Conservation (phyloP, 2,797 vertebrate genomes). For the Hippopotamyrus pictus region DNA sequence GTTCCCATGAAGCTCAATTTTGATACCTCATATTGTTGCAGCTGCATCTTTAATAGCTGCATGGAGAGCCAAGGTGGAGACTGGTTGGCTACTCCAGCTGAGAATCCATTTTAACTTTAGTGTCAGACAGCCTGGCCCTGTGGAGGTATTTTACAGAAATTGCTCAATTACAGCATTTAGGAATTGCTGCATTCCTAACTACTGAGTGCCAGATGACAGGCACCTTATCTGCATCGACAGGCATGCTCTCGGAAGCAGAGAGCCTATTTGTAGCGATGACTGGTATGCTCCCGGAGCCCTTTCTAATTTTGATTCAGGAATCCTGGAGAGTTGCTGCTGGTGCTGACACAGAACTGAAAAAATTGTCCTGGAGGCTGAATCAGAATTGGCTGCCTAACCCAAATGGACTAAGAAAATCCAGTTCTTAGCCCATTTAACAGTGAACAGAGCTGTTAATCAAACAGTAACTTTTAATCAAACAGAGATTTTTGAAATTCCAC, state of each 20-base stretch:
- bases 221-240: background rate
- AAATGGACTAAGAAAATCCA: background rate
- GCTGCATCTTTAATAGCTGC: background rate
- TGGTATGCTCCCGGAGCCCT: background rate
- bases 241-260: background rate
- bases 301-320: background rate
- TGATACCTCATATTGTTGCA: background rate
- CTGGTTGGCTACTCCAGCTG: background rate
- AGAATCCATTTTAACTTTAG: background rate
- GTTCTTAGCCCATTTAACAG: background rate
- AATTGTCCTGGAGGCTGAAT: background rate
- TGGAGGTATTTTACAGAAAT: background rate
- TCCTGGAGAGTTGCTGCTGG: background rate
- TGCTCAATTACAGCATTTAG: background rate
- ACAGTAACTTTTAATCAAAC: background rate
- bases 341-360: background rate
- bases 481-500: background rate
- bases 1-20: background rate
- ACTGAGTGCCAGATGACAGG: background rate
- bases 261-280: background rate
- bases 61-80: background rate
- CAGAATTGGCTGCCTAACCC: background rate
- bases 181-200: background rate
- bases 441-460: background rate
- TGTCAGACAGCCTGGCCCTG: background rate